Base-by-base conservation (phyloP, 2,113 vertebrate species). In the Ranitomeya variabilis region DNA sequence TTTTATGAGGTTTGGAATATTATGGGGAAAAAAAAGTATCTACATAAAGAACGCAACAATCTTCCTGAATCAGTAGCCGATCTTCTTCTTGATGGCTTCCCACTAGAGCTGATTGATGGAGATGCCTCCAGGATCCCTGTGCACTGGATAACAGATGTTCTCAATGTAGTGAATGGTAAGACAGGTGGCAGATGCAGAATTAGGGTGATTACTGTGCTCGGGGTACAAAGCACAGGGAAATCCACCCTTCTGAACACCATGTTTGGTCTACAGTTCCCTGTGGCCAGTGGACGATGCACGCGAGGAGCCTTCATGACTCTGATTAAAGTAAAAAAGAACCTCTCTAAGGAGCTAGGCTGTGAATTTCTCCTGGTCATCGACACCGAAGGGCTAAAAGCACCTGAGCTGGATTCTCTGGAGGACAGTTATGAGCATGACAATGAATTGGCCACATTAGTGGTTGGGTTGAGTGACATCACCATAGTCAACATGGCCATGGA, bases 191-290 rank as follows among this genome's bases (percentile, higher is more conserved):
- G 92, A 90, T 78, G 92, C 0, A 94, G 92, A 54, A 92, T 97
- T 59, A 84, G 92, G 76, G 95, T 96, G 0, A 88, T 37, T 37
- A 37, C 37, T 37, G 37, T 37, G 37, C 37, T 37, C 37, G 37
- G 37, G 1, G 37, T 37, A 4, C 64, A 96, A 1, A 96, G 95
- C 37, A 96, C 96, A 1, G 96, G 96, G 52, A 97, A 96, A n/a
- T 93, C 95, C 85, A 94, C 96, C 0, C 90, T 37, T 97, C 92
- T 97, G n/a, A 96, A 95, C 84, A 94, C 95, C 80, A 92, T 97
- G 91, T 97, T 97, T 88, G 95, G 95, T 3, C 37, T 95, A 9
- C 95, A 92, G 37, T 96, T 97, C 21, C 64, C 64, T 2, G 19
- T 67, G 64, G 64, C 64, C 64, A 19, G 37, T 64, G 62, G 19